A percentile compares a stretch with the other conserved stretches of the same genome.
These are phyloP conservation scores for Ormyrus pomaceus DNA, from an alignment of 2,888 invertebrate species.

Conservation along the genomic window DNA sequence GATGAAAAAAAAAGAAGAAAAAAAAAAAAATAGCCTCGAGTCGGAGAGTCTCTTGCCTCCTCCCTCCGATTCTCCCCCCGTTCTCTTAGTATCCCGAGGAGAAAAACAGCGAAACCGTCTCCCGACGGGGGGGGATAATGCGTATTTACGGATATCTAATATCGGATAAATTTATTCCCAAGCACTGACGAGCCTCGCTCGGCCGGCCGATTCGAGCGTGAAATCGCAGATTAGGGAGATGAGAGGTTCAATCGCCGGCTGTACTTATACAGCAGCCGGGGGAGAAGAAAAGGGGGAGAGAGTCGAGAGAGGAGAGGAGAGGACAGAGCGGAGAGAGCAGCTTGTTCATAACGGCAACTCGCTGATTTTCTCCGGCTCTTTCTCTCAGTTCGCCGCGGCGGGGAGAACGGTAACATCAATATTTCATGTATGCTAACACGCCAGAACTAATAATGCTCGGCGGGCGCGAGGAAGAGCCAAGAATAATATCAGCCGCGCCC, in stretches of 20 bases:
- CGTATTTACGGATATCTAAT: conserved; percentile 20
- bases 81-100: not conserved
- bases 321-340: not conserved
- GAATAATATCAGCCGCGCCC: conserved; percentile 71
- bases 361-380: not conserved
- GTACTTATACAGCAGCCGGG: not conserved
- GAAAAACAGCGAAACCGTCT: not conserved
- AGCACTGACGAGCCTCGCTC: conserved; percentile 6
- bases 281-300: not conserved
- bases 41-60: not conserved
- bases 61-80: not conserved
- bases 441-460: conserved; percentile 75
- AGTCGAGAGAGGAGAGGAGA: not conserved
- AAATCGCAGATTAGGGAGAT: conserved; percentile 46
- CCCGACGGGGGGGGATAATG: not conserved
- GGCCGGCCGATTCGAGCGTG: conserved; percentile 16
- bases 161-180: conserved; percentile 37
- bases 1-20: not conserved
- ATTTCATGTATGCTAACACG: conserved; percentile 76
- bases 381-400: not conserved
- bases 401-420: conserved; percentile 72
- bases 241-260: conserved; percentile 24
- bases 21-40: not conserved
- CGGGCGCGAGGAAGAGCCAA: conserved; percentile 70
- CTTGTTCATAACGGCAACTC: conserved; percentile 27